These are phyloP conservation scores for Cavia porcellus DNA, from an alignment of 2,113 vertebrate genomes.

Conservation along the genomic window DNA sequence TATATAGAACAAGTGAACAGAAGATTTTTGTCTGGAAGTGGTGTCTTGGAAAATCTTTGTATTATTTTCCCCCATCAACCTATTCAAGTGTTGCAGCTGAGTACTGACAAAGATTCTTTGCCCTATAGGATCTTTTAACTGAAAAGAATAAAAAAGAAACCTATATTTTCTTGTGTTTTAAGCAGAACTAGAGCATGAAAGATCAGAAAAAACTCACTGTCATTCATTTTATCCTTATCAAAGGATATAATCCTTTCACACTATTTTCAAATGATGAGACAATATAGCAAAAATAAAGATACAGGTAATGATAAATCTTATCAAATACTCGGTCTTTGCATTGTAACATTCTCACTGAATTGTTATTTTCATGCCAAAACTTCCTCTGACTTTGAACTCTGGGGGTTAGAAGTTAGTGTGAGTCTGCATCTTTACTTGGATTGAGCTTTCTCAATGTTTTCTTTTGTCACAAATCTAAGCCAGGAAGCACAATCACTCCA, in stretches of 20 bases:
- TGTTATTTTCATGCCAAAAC: background rate
- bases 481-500: background rate
- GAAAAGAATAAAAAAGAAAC: background rate
- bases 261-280: background rate
- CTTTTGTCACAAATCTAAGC: background rate
- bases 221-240: background rate
- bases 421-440: background rate
- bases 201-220: background rate
- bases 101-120: background rate
- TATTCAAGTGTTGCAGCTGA: background rate
- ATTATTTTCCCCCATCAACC: background rate
- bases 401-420: background rate
- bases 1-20: background rate
- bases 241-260: background rate
- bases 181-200: background rate
- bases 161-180: background rate
- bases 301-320: background rate
- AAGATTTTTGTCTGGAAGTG: background rate
- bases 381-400: background rate
- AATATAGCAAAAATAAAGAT: background rate
- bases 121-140: background rate
- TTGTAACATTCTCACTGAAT: background rate
- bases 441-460: background rate
- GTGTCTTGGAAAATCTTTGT: background rate
- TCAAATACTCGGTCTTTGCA: background rate